A percentile compares a stretch with the other conserved stretches of the same genome.
Conservation (phyloP, 2,113 vertebrate species). For the Plectropomus leopardus region DNA sequence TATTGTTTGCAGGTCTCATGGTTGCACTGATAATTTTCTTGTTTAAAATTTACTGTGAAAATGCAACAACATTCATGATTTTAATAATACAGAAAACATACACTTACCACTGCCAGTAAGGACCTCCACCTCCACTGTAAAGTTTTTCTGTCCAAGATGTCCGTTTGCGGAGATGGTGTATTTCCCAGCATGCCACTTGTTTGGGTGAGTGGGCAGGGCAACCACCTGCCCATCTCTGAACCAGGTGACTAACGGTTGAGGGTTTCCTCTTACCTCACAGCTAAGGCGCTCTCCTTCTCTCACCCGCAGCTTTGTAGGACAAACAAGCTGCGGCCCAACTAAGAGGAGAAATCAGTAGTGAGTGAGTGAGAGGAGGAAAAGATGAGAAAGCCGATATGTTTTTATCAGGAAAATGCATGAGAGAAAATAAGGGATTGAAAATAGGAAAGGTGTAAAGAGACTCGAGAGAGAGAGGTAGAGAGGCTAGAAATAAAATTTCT, state of each 20-base stretch:
- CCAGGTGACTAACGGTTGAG: slow-evolving; percentile 65
- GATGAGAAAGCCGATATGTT: neutral
- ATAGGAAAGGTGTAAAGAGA: too few relatives aligned
- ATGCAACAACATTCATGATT: neutral
- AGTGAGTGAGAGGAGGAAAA: neutral
- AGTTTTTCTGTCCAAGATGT: slow-evolving; percentile 23
- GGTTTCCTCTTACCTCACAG: slow-evolving; percentile 71
- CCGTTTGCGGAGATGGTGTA: slow-evolving; percentile 53
- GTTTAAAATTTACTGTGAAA: too few relatives aligned
- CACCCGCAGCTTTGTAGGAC: slow-evolving; percentile 44
- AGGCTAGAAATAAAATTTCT: neutral
- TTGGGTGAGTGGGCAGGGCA: slow-evolving; percentile 33
- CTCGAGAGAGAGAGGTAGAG: too few relatives aligned
- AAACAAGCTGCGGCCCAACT: slow-evolving; percentile 62
- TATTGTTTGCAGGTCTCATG: neutral
- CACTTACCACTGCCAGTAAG: slow-evolving; percentile 55
- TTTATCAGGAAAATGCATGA: neutral
- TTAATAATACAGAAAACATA: neutral
- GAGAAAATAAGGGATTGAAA: neutral
- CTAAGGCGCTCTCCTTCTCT: slow-evolving; percentile 54
- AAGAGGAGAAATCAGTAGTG: neutral
- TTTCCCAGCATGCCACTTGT: slow-evolving; percentile 59
- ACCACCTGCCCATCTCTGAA: slow-evolving; percentile 55
- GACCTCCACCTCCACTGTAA: slow-evolving; percentile 69
- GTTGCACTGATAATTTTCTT: too few relatives aligned